These are phyloP conservation scores for Camponotus fellah DNA, from an alignment of 2,888 invertebrate genomes.

Conservation along the genomic window DNA sequence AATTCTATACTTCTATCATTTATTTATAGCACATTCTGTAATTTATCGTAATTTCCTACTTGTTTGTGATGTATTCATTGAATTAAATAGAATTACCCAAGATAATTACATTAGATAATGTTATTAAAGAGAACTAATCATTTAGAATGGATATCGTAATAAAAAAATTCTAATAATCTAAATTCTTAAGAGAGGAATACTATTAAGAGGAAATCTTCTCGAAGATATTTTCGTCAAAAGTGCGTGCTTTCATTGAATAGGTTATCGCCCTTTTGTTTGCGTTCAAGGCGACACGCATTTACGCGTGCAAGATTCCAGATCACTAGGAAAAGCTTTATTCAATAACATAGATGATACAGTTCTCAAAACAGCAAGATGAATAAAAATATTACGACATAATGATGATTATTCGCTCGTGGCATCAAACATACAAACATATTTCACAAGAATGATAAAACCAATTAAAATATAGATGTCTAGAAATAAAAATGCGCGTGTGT, in stretches of 20 bases:
- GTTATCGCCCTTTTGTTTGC: not conserved
- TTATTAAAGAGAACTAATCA: not conserved
- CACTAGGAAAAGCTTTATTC: not conserved
- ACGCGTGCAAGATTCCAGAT: not conserved
- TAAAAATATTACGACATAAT: not conserved
- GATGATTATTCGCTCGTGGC: not conserved
- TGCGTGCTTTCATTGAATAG: not conserved
- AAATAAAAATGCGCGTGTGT: not conserved
- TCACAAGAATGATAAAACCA: not conserved
- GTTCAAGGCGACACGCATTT: slow-evolving; percentile 4
- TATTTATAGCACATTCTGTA: not conserved
- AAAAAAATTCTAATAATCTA: not conserved
- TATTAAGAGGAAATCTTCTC: not conserved
- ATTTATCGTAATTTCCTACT: not conserved
- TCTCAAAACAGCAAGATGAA: not conserved
- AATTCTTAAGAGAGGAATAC: not conserved
- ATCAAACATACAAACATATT: not conserved
- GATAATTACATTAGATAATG: not conserved
- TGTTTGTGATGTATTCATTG: not conserved
- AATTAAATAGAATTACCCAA: not conserved
- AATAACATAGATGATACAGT: not conserved
- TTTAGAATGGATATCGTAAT: not conserved
- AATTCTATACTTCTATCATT: not conserved
- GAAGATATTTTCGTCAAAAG: not conserved
- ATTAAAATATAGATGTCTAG: not conserved